A percentile compares a stretch with the other conserved stretches of the same genome.
Evolutionary conservation across 2,888 invertebrate species (phyloP).

Genomic region (Carpatolechia fugitivella): DNA sequence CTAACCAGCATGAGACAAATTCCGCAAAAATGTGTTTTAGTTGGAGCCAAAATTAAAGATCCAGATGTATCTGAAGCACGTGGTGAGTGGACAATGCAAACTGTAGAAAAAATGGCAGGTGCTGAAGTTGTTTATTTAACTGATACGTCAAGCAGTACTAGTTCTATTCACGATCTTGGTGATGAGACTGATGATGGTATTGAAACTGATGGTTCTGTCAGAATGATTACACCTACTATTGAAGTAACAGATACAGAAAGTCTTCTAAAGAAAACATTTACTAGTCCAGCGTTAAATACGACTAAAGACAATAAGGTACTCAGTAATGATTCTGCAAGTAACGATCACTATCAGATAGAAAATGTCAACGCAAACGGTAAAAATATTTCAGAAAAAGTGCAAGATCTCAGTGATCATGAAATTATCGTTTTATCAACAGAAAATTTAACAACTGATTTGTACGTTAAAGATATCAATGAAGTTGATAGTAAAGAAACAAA

Average conservation of each 20-base stretch:
- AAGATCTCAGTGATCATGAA: slow-evolving; percentile 42
- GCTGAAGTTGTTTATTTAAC: slow-evolving; percentile 85
- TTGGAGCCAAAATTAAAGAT: slow-evolving; percentile 82
- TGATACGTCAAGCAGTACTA: slow-evolving; percentile 82
- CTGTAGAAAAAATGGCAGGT: slow-evolving; percentile 74
- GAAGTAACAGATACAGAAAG: slow-evolving; percentile 71
- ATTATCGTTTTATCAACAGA: slow-evolving; percentile 63
- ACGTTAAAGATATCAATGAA: slow-evolving; percentile 57
- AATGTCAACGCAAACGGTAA: not conserved
- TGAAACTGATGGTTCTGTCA: slow-evolving; percentile 68
- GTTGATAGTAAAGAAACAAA: slow-evolving; percentile 54
- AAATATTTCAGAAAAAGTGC: no score
- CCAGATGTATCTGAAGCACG: slow-evolving; percentile 78
- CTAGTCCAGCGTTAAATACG: slow-evolving; percentile 28
- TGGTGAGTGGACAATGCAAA: slow-evolving; percentile 74
- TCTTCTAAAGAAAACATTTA: slow-evolving; percentile 56
- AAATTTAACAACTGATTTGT: slow-evolving; percentile 60
- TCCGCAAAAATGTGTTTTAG: slow-evolving; percentile 75
- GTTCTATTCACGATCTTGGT: slow-evolving; percentile 77
- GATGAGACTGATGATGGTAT: slow-evolving; percentile 68
- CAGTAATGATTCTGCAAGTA: slow-evolving; percentile 22
- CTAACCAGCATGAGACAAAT: slow-evolving; percentile 50
- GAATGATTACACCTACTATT: slow-evolving; percentile 73
- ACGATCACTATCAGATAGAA: not conserved
- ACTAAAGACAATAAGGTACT: slow-evolving; percentile 11